Evolutionary conservation across 2,797 vertebrate species (phyloP).

Genomic region (Syngnathus acus): DNA sequence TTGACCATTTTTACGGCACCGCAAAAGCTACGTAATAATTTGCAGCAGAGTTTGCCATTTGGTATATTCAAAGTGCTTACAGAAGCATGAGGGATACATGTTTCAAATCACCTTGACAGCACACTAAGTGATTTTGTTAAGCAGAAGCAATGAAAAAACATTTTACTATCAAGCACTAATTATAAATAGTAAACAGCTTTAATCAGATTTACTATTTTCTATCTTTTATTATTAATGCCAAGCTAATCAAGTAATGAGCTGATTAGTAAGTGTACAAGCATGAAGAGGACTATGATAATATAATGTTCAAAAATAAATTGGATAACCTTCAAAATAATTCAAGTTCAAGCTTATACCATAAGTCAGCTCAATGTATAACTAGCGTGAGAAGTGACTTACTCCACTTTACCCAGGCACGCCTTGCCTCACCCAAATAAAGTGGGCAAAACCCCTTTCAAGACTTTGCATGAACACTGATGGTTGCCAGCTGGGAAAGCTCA

Average conservation of each 20-base stretch:
- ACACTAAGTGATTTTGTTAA: neutral
- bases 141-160: neutral
- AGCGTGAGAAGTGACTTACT: neutral
- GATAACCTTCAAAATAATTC: neutral
- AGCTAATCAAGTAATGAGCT: neutral
- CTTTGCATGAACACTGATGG: conserved; percentile 29
- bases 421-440: neutral
- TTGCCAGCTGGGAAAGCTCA: conserved; percentile 60
- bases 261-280: neutral
- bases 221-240: neutral
- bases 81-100: neutral
- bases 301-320: neutral
- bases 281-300: neutral
- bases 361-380: neutral
- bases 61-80: neutral
- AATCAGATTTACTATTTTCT: neutral
- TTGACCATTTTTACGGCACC: conserved; percentile 5
- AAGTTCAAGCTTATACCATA: neutral
- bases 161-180: neutral
- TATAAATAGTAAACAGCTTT: neutral
- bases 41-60: neutral
- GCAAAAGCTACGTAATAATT: neutral
- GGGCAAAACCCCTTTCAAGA: conserved; percentile 50
- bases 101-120: neutral
- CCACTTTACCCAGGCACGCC: neutral